Base-by-base conservation (phyloP, 2,797 vertebrate genomes). In the Gambelia wislizenii region DNA sequence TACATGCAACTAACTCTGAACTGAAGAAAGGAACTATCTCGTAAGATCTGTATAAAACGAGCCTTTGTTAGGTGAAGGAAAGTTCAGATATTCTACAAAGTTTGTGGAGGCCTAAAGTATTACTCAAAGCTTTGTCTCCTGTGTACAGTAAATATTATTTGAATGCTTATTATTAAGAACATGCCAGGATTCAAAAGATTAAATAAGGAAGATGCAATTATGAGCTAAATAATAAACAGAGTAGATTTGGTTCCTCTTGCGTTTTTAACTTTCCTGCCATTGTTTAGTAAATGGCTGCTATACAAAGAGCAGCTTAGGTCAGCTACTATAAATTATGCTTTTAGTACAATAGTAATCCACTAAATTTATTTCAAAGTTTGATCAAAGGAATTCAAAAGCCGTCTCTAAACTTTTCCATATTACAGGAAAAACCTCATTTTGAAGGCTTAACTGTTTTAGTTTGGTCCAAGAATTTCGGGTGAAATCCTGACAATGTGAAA, bases 261-360 rank as follows among this genome's bases (percentile, higher is more conserved):
- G 95, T 96, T 97, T 94, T 96, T 92, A 72, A 95, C 96, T 97
- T 98, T 98, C 97, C 97, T 98, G 97, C 95, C 92, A 97, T 98
- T 98, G 97, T 98, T 96, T 96, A 80, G 92, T 94, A 93, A 91
- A 96, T 97, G 97, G 96, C 98, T 97, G 95, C 97, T 97, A 97
- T 96, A 98, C 98, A 99, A 98, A 98, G 98, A 98, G 97, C 97
- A 97, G 97, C 97, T 97, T 91, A 97, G 98, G 98, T 98, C 98
- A 98, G 95, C 97, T 97, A 94, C 98, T 97, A 98, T 98, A 98
- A 99, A 98, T 99, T 98, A 96, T 39, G 95, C 91, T 95, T 95
- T 98, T 96, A 69, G 69, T 97, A 98, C 98, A 98, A 98, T 98
- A 97, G 97, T 97, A 97, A 97, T 97, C 97, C 97, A 97, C 98